phyloP scores from a whole-genome alignment of 2,888 invertebrate species.

The Drosophila nigritarsus region DNA sequence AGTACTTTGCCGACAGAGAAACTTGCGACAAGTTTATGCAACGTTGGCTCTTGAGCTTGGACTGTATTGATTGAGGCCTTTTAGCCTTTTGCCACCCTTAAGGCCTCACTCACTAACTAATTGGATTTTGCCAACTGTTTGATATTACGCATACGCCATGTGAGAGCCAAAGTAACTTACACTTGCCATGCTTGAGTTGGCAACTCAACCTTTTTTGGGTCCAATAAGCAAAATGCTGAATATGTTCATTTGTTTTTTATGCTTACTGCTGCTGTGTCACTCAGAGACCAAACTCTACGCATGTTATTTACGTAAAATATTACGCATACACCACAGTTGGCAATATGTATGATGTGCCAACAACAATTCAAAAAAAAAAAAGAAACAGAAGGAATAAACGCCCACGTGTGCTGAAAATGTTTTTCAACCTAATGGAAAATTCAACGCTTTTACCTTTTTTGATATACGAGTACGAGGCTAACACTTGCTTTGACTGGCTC shows the following conservation, averaged over 20 bases:
- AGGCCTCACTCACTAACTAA: slow-evolving; percentile 50
- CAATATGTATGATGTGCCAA: slow-evolving; percentile 56
- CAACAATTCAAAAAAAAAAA: slow-evolving; percentile 14
- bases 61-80: slow-evolving; percentile 44
- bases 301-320: slow-evolving; percentile 66
- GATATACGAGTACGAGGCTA: slow-evolving; percentile 46
- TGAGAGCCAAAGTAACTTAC: slow-evolving; percentile 33
- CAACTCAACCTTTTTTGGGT: slow-evolving; percentile 59
- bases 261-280: slow-evolving; percentile 29
- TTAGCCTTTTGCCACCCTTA: slow-evolving; percentile 16
- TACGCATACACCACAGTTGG: slow-evolving; percentile 55
- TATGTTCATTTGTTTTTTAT: slow-evolving; percentile 52
- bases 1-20: slow-evolving; percentile 15
- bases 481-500: slow-evolving; percentile 30
- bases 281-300: slow-evolving; percentile 40
- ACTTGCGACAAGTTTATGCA: slow-evolving; percentile 25
- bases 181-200: slow-evolving; percentile 33
- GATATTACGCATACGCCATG: slow-evolving; percentile 52
- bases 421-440: slow-evolving; percentile 73
- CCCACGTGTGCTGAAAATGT: slow-evolving; percentile 67
- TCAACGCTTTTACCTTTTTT: slow-evolving; percentile 64
- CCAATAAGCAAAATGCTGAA: slow-evolving; percentile 53
- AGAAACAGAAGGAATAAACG: slow-evolving; percentile 10
- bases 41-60: slow-evolving; percentile 2
- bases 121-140: slow-evolving; percentile 59